Conservation (phyloP, 2,113 vertebrate species). For the Labeo catla region DNA sequence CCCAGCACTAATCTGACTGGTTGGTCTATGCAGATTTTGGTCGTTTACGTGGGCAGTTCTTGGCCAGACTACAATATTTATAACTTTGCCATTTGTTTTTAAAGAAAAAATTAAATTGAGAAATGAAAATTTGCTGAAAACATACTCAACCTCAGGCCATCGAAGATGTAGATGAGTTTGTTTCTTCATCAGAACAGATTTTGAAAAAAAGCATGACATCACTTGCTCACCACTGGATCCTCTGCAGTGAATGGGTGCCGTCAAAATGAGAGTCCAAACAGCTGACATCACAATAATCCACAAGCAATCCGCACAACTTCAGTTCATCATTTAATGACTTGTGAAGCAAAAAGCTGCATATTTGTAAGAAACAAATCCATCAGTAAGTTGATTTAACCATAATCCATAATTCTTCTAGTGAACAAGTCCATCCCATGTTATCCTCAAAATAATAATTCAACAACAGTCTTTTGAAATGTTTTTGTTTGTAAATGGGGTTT, state of each 20-base stretch:
- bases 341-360: neutral
- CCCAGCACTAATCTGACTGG: neutral
- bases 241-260: no score
- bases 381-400: no score
- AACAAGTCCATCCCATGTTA: neutral
- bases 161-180: neutral
- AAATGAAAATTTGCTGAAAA: neutral
- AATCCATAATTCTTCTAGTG: neutral
- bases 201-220: neutral
- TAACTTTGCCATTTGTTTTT: neutral
- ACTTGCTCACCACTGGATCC: neutral
- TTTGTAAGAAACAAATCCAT: neutral
- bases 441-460: neutral
- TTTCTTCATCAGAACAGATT: neutral
- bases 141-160: neutral
- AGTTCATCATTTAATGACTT: no score
- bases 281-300: no score
- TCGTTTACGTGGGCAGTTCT: neutral
- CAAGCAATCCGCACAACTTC: no score
- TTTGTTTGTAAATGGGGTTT: no score
- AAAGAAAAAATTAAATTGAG: neutral
- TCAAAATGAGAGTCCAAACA: no score
- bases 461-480: neutral
- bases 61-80: neutral
- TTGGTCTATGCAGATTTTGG: neutral